Evolutionary conservation across 2,888 invertebrate species (phyloP).

Genomic region (Globia sparganii): DNA sequence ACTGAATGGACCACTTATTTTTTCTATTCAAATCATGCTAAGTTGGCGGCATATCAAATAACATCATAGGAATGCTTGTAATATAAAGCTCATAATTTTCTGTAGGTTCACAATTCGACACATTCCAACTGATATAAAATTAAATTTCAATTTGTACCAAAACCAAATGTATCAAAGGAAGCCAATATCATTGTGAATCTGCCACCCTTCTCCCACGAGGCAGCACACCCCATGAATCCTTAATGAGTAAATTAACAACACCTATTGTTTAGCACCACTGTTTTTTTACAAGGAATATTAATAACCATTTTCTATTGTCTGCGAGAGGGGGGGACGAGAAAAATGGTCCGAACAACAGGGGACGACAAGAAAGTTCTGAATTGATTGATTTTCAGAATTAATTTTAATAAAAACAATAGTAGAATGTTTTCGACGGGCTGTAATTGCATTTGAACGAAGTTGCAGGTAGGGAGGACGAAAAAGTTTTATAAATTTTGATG

Average conservation of each 20-base stretch:
- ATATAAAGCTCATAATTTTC: slow-evolving; percentile 12
- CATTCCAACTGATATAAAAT: slow-evolving; percentile 63
- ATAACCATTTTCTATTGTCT: slow-evolving; percentile 88
- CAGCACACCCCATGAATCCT: slow-evolving; percentile 86
- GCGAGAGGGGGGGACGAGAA: slow-evolving; percentile 72
- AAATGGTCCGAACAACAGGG: slow-evolving; percentile 73
- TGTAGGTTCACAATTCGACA: slow-evolving; percentile 32
- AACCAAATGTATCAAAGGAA: slow-evolving; percentile 72
- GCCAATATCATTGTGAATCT: slow-evolving; percentile 71
- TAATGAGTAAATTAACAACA: slow-evolving; percentile 90
- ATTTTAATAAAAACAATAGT: slow-evolving; percentile 89
- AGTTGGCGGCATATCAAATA: neutral
- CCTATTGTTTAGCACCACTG: slow-evolving; percentile 87
- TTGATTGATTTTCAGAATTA: slow-evolving; percentile 90
- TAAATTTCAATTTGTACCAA: slow-evolving; percentile 68
- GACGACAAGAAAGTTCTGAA: slow-evolving; percentile 77
- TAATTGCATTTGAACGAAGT: slow-evolving; percentile 79
- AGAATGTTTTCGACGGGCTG: slow-evolving; percentile 82
- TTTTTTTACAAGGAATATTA: slow-evolving; percentile 89
- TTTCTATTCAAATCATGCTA: neutral
- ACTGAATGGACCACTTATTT: neutral
- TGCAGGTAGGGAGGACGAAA: slow-evolving; percentile 54
- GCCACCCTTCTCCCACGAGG: slow-evolving; percentile 69
- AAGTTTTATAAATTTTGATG: slow-evolving; percentile 59
- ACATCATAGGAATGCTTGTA: neutral